Conservation (phyloP, 2,888 invertebrate genomes). For the Philonicus albiceps region DNA sequence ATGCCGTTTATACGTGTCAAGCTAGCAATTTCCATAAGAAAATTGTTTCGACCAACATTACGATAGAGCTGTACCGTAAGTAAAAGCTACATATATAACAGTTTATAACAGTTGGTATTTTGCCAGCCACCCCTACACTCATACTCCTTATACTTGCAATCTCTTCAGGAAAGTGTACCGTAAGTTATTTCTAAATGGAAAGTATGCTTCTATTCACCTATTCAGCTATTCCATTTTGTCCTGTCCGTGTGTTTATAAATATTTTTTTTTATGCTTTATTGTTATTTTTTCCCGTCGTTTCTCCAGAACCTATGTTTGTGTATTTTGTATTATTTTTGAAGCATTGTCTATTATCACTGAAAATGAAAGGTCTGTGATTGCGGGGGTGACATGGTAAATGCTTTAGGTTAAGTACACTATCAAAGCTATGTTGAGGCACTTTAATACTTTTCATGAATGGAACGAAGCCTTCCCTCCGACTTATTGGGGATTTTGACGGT, state of each 20-base stretch:
- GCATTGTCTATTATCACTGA: not conserved
- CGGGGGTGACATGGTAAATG: not conserved
- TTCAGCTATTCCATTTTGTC: not conserved
- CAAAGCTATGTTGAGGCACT: not conserved
- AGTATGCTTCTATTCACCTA: not conserved
- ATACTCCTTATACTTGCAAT: no score
- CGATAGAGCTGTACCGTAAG: conserved; percentile 80
- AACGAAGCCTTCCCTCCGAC: not conserved
- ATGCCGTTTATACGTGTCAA: conserved; percentile 79
- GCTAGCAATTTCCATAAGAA: conserved; percentile 71
- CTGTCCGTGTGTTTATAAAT: not conserved
- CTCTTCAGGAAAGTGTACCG: not conserved
- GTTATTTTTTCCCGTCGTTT: not conserved
- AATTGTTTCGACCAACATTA: conserved; percentile 74
- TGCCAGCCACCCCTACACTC: not conserved
- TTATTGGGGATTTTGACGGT: not conserved
- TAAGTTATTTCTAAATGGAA: not conserved
- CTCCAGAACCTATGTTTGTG: not conserved
- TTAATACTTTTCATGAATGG: not conserved
- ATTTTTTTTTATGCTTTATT: not conserved
- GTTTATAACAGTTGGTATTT: not conserved
- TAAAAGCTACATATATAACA: conserved; percentile 52
- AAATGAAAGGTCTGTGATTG: not conserved
- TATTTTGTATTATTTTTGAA: not conserved
- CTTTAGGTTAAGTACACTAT: not conserved